Base-by-base conservation (phyloP, 2,113 vertebrate genomes). In the Conger conger region DNA sequence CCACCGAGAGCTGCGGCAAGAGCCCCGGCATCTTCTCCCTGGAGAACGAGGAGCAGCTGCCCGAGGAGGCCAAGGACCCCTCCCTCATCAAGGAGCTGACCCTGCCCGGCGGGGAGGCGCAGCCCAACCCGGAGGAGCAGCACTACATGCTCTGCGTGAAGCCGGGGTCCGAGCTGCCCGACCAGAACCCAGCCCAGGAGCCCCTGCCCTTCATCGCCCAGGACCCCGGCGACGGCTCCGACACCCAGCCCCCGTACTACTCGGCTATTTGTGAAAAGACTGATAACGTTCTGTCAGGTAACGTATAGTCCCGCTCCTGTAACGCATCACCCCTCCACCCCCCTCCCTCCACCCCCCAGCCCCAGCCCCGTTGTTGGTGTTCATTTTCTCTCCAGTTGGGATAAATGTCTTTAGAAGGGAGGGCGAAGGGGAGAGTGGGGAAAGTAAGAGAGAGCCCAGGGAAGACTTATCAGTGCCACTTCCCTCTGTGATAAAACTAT, bases 251-350 rank as follows among this genome's bases (percentile, higher is more conserved):
- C 0, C 92, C 94, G 4, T 95, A 94, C 93, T 95, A 94, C 94
- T 94, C 94, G 40, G 91, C 95, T 89, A 90, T 95, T 88, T 94
- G 94, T 89, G 95, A 96, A 95, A 95, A 94, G 91, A 94, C 94
- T 95, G 94, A 95, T 94, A 95, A 90, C 93, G 92, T 95, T 92
- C 91, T 95, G 89, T 93, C 94, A 96, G 96, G 96, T 96, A 96
- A 96, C 20, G 96, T 96, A 96, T 96, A 96, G 93, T 84, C 89
- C 92, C 90, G 86, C 89, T 88, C 84, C 89, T 68, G 92, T 94
- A 94, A 95, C 94, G 94, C 94, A 94, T 91, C 94, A n/a, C 94
- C 93, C 91, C 90, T 85, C 91, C 91, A 38, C 86, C 90, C 88
- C 80, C 90, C 92, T 81, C 81, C 27, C 3, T 16, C 54, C 54